Percentiles rank a stretch among this genome's conserved stretches.
Conservation (phyloP, 2,113 vertebrate species). For the Orycteropus afer region DNA sequence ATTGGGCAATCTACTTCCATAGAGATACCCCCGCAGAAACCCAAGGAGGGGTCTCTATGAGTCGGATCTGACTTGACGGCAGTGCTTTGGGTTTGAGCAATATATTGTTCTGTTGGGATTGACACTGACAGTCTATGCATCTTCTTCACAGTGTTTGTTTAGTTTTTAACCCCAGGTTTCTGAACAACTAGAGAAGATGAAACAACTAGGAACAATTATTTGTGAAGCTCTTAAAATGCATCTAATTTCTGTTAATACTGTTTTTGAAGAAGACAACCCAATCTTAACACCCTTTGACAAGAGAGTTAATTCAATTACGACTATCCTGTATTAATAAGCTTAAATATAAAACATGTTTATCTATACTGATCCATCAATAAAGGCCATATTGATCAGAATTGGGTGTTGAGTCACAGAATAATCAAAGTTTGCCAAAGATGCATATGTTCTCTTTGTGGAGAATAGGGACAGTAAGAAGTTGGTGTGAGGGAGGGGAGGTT, state of each 20-base stretch:
- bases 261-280: slow-evolving; percentile 13
- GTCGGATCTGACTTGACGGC: too few relatives aligned
- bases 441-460: background rate
- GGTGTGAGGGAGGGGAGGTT: background rate
- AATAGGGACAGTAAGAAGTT: background rate
- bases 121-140: background rate
- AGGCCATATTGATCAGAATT: background rate
- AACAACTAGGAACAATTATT: background rate
- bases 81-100: too few relatives aligned
- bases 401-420: background rate
- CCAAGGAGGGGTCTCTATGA: too few relatives aligned
- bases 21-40: too few relatives aligned
- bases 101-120: background rate
- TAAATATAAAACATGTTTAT: background rate
- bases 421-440: background rate
- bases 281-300: background rate
- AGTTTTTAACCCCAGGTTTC: background rate
- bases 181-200: background rate
- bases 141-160: background rate
- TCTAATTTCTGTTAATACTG: background rate
- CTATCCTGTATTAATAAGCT: background rate
- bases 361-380: background rate
- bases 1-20: too few relatives aligned
- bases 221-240: background rate
- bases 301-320: background rate